phyloP scores from a whole-genome alignment of 2,113 vertebrate species.

The Otus sunia region DNA sequence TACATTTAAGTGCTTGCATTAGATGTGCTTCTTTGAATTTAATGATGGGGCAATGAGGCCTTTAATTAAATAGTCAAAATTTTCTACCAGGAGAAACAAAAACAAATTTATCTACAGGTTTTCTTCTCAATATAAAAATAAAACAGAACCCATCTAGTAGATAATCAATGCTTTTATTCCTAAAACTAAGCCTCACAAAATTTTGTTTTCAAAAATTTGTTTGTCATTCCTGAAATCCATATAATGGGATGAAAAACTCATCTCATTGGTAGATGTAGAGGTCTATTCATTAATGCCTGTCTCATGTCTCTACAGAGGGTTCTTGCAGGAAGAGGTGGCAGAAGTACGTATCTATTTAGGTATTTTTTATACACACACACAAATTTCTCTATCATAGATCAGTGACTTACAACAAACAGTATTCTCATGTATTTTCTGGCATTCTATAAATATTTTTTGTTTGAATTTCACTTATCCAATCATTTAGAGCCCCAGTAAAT shows the following conservation, averaged over 20 bases:
- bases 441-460: neutral
- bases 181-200: neutral
- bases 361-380: neutral
- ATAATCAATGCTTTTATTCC: conserved; percentile 17
- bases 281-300: neutral
- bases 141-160: conserved; percentile 59
- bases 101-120: conserved; percentile 77
- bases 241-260: neutral
- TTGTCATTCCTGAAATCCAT: neutral
- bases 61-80: conserved; percentile 85
- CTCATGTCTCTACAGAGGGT: neutral
- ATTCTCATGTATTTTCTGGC: neutral
- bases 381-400: neutral
- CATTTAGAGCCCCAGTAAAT: neutral
- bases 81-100: conserved; percentile 81
- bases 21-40: conserved; percentile 87
- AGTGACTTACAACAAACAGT: neutral
- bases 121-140: neutral
- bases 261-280: neutral
- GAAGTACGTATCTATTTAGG: neutral
- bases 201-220: neutral
- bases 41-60: conserved; percentile 85
- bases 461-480: neutral
- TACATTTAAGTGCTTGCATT: conserved; percentile 83
- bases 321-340: neutral